Percentiles rank a stretch among this genome's conserved stretches.
Conservation (phyloP, 2,113 vertebrate genomes). For the Brachyhypopomus occidentalis region DNA sequence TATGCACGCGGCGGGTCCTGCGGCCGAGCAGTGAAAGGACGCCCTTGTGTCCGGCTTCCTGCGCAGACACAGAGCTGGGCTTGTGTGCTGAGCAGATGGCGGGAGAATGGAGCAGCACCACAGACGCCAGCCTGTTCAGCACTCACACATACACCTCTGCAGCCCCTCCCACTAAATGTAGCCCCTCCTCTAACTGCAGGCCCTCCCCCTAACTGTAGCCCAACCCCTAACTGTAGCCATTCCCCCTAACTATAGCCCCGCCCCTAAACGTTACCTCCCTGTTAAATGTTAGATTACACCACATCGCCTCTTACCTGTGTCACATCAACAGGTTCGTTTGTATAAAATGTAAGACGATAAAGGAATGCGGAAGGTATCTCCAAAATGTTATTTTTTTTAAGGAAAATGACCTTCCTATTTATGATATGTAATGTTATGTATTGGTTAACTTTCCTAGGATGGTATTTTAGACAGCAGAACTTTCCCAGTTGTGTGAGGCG, state of each 20-base stretch:
- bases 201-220: no score
- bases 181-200: no score
- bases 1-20: constrained; percentile 60
- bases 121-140: constrained; percentile 26
- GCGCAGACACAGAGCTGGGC: constrained; percentile 59
- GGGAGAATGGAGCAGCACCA: constrained; percentile 63
- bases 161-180: no score
- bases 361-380: no score
- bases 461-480: background rate
- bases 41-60: constrained; percentile 68
- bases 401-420: no score
- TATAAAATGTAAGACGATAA: no score
- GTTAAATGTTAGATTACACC: background rate
- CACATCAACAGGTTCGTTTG: no score
- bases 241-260: no score
- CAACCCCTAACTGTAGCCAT: no score
- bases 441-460: no score
- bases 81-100: constrained; percentile 73
- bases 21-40: constrained; percentile 68
- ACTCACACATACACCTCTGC: background rate
- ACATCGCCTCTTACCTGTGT: background rate
- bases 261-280: background rate
- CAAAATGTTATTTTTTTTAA: no score
- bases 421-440: no score
- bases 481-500: background rate